Evolutionary conservation across 2,113 vertebrate species (phyloP).

Genomic region (Epinephelus cyanopodus): DNA sequence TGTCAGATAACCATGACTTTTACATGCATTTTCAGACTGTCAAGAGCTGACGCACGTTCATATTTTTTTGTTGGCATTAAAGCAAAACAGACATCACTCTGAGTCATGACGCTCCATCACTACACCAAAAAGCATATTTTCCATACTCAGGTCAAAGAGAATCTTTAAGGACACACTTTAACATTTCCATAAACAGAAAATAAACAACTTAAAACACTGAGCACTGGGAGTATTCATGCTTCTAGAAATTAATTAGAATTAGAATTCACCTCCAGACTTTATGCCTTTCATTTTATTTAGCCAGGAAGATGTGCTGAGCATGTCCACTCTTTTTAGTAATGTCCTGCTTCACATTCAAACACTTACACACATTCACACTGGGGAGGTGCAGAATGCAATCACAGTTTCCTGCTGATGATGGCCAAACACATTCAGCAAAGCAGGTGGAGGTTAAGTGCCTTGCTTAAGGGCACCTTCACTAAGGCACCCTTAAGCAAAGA

Average conservation of each 20-base stretch:
- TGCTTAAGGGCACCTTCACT: slow-evolving; percentile 35
- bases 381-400: slow-evolving; percentile 20
- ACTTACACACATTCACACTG: slow-evolving; percentile 9
- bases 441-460: slow-evolving; percentile 36
- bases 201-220: not conserved
- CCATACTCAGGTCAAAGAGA: slow-evolving; percentile 1
- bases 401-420: slow-evolving; percentile 5
- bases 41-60: not conserved
- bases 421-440: slow-evolving; percentile 4
- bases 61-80: slow-evolving; percentile 2
- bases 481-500: not conserved
- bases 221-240: not conserved
- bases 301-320: slow-evolving; percentile 11
- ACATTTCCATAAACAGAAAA: not conserved
- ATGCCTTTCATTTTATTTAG: slow-evolving; percentile 19
- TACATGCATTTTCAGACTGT: not conserved
- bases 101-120: not conserved
- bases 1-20: slow-evolving; percentile 7
- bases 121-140: not conserved
- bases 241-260: slow-evolving; percentile 2
- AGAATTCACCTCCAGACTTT: slow-evolving; percentile 19
- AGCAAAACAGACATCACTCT: slow-evolving; percentile 6
- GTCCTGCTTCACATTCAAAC: slow-evolving; percentile 13
- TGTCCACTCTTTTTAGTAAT: not conserved
- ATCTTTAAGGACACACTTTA: not conserved